phyloP scores from a whole-genome alignment of 2,888 invertebrate species.

The Dryomyza anilis region DNA sequence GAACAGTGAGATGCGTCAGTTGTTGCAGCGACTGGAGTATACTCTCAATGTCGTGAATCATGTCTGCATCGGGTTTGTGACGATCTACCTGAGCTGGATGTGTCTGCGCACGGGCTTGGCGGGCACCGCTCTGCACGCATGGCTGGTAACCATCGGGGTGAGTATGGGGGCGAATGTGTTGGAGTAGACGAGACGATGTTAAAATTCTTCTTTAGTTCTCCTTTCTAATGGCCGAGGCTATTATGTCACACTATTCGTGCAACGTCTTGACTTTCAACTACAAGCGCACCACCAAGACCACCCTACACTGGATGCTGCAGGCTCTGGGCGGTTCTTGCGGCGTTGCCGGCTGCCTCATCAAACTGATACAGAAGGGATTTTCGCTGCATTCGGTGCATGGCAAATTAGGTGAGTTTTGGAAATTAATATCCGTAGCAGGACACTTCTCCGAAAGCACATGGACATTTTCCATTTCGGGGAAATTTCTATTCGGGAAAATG shows the following conservation, averaged over 20 bases:
- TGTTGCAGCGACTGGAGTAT: slow-evolving; percentile 43
- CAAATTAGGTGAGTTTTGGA: slow-evolving; percentile 48
- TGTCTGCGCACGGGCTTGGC: slow-evolving; percentile 45
- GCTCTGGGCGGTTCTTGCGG: slow-evolving; percentile 52
- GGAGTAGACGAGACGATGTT: neutral
- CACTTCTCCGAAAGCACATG: no score
- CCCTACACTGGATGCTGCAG: slow-evolving; percentile 55
- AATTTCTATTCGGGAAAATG: no score
- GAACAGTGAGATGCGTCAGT: slow-evolving; percentile 37
- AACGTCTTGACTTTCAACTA: slow-evolving; percentile 50
- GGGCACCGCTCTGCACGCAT: slow-evolving; percentile 51
- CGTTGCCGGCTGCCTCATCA: slow-evolving; percentile 50
- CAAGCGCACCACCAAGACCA: slow-evolving; percentile 52
- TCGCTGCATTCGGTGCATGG: slow-evolving; percentile 48
- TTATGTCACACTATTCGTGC: slow-evolving; percentile 54
- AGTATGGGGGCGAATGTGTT: slow-evolving; percentile 30
- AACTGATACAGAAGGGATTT: slow-evolving; percentile 50
- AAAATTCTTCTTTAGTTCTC: slow-evolving; percentile 45
- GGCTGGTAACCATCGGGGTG: slow-evolving; percentile 56
- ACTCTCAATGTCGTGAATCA: slow-evolving; percentile 52
- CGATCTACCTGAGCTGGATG: slow-evolving; percentile 53
- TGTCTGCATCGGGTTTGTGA: slow-evolving; percentile 55
- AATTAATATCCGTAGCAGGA: no score
- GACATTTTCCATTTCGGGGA: no score
- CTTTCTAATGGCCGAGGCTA: slow-evolving; percentile 56